Conservation (phyloP, 2,113 vertebrate genomes). For the Ammodramus savannarum region DNA sequence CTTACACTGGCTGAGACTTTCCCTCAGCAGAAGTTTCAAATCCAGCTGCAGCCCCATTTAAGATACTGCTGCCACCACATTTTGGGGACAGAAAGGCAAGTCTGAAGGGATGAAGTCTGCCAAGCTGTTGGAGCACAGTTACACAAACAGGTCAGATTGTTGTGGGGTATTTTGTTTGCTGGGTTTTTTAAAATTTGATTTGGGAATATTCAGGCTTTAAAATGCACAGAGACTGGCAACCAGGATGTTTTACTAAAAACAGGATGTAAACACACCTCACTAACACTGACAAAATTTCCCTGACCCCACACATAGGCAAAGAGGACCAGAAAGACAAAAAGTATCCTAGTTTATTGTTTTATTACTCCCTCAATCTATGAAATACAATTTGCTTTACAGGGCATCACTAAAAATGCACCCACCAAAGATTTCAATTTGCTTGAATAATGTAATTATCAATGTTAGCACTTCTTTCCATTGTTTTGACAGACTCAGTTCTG, state of each 20-base stretch:
- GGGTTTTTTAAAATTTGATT: background rate
- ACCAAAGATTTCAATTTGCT: slow-evolving; percentile 27
- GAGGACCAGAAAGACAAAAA: background rate
- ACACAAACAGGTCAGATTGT: background rate
- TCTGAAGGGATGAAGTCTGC: background rate
- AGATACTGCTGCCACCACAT: background rate
- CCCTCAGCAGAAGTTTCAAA: background rate
- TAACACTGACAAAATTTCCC: background rate
- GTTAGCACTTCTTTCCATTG: slow-evolving; percentile 26
- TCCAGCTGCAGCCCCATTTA: background rate
- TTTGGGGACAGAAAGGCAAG: background rate
- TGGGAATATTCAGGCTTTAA: background rate
- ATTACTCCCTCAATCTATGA: background rate
- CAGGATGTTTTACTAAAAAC: background rate
- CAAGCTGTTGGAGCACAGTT: background rate
- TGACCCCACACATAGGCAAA: background rate
- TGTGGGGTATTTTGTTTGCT: background rate
- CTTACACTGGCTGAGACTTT: background rate
- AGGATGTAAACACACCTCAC: background rate
- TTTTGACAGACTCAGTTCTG: background rate
- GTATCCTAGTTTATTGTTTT: slow-evolving; percentile 50
- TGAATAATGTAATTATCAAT: slow-evolving; percentile 16
- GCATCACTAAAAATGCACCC: slow-evolving; percentile 12
- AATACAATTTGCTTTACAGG: slow-evolving; percentile 27
- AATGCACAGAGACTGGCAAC: background rate